Conservation (phyloP, 2,113 vertebrate species). For the Origma solitaria region DNA sequence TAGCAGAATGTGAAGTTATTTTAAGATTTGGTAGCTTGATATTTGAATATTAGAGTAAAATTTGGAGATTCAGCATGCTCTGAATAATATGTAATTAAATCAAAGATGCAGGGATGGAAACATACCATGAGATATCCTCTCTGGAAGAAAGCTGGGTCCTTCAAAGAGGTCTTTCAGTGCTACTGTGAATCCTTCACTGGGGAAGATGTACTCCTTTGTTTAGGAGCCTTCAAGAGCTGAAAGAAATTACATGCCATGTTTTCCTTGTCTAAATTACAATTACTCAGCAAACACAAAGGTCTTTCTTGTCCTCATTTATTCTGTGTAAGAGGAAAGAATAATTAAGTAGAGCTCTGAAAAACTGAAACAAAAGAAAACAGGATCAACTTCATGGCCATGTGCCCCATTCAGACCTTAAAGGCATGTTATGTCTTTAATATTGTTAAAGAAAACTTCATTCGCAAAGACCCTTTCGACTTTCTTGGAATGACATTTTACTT, state of each 20-base stretch:
- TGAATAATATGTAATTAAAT: background rate
- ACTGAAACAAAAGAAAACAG: background rate
- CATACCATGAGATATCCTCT: background rate
- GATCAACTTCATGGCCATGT: background rate
- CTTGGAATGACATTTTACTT: slow-evolving; percentile 15
- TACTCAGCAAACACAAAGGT: background rate
- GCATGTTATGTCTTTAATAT: background rate
- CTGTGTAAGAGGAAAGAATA: background rate
- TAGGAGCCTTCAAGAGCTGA: background rate
- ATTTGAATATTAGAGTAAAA: background rate
- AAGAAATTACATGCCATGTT: background rate
- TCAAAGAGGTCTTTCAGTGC: background rate
- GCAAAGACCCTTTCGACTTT: background rate
- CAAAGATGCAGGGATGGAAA: background rate
- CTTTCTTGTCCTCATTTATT: background rate
- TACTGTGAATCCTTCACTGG: background rate
- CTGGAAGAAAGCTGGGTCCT: background rate
- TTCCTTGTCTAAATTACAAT: background rate
- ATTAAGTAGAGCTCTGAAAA: background rate
- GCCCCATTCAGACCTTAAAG: background rate
- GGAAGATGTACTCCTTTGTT: background rate
- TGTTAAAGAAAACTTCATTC: background rate
- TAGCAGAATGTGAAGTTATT: background rate
- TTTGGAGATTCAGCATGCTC: background rate
- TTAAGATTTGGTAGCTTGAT: background rate